Evolutionary conservation across 2,888 invertebrate species (phyloP).

Genomic region (Pollenia angustigena): DNA sequence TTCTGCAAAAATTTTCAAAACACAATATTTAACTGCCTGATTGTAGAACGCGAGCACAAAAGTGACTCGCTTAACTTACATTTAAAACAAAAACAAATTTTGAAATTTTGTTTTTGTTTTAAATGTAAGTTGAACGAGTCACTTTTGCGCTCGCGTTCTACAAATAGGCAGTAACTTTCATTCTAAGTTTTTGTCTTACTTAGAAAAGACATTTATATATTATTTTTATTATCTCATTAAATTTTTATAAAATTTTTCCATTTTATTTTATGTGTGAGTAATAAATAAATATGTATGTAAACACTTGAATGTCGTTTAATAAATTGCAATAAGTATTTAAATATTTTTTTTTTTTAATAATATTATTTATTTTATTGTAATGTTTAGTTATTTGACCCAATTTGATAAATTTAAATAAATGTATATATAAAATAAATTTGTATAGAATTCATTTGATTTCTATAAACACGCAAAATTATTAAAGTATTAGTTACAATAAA

Average conservation of each 20-base stretch:
- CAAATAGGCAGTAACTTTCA: too few relatives aligned
- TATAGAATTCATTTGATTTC: slow-evolving; percentile 39
- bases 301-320: neutral
- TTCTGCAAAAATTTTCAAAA: too few relatives aligned
- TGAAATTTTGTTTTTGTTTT: too few relatives aligned
- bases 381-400: slow-evolving; percentile 63
- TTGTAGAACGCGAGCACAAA: too few relatives aligned
- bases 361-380: slow-evolving; percentile 37
- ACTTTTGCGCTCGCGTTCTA: too few relatives aligned
- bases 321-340: neutral
- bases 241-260: neutral
- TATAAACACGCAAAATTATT: slow-evolving; percentile 54
- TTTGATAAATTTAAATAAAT: slow-evolving; percentile 58
- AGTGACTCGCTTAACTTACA: too few relatives aligned
- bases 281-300: neutral
- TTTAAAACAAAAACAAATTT: too few relatives aligned
- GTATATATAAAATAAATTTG: slow-evolving; percentile 33
- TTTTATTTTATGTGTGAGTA: neutral
- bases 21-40: too few relatives aligned
- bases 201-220: too few relatives aligned
- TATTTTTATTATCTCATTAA: neutral
- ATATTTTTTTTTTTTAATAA: slow-evolving; percentile 20
- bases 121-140: too few relatives aligned
- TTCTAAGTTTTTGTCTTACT: too few relatives aligned
- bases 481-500: slow-evolving; percentile 20